phyloP scores from a whole-genome alignment of 2,797 vertebrate species.

The Adelosebastes latens region DNA sequence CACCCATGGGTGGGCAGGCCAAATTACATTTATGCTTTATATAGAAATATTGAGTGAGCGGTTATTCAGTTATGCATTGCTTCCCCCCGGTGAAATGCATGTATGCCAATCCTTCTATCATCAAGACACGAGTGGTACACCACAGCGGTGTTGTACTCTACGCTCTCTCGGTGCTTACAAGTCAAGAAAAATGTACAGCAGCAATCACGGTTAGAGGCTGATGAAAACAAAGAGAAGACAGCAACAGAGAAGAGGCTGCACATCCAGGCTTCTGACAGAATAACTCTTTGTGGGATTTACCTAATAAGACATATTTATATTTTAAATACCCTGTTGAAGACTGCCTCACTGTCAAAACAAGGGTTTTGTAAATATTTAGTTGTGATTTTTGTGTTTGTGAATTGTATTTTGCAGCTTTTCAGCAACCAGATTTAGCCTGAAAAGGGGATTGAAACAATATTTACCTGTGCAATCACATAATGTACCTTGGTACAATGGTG shows the following conservation, averaged over 20 bases:
- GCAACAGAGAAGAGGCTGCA: constrained; percentile 31
- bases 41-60: constrained; percentile 30
- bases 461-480: not conserved
- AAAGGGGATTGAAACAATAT: not conserved
- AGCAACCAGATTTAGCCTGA: not conserved
- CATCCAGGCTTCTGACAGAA: constrained; percentile 18
- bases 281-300: constrained; percentile 27
- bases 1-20: constrained; percentile 3
- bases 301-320: constrained; percentile 29
- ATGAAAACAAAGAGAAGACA: constrained; percentile 29
- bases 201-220: constrained; percentile 18
- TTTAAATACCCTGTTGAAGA: not conserved
- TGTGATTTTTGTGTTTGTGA: not conserved
- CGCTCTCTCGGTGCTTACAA: not conserved
- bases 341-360: constrained; percentile 28
- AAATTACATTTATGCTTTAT: constrained; percentile 36
- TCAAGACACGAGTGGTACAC: constrained; percentile 16
- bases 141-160: not conserved
- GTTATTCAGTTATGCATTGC: constrained; percentile 40
- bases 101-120: not conserved
- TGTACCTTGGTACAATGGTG: not conserved
- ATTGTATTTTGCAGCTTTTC: not conserved
- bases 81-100: constrained; percentile 16
- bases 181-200: constrained; percentile 22
- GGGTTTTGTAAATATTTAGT: constrained; percentile 4